Percentiles rank a stretch among this genome's conserved stretches.
phyloP scores from a whole-genome alignment of 2,888 invertebrate species.

The Patella depressa region DNA sequence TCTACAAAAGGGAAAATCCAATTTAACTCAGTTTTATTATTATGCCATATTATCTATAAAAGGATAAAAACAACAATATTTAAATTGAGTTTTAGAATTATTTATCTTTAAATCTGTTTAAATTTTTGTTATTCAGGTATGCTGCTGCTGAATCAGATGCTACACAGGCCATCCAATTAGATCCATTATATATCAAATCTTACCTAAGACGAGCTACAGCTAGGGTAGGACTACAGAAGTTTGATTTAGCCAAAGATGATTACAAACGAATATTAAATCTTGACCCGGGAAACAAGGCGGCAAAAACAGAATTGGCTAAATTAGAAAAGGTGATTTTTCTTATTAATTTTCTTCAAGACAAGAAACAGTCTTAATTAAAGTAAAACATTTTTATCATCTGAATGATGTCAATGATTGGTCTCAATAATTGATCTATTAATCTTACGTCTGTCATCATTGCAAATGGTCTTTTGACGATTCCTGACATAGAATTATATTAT shows the following conservation, averaged over 20 bases:
- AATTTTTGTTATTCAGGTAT: conserved; percentile 59
- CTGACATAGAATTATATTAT: no score
- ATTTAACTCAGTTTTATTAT: no score
- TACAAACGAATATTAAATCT: conserved; percentile 79
- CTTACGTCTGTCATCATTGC: no score
- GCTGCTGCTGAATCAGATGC: conserved; percentile 72
- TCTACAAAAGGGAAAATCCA: no score
- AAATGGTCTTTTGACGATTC: no score
- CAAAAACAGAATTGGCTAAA: conserved; percentile 76
- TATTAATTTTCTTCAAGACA: neutral
- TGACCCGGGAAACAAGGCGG: conserved; percentile 85
- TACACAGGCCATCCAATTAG: conserved; percentile 67
- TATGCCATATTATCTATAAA: no score
- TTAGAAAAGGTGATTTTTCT: conserved; percentile 72
- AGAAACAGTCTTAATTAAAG: neutral
- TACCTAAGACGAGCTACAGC: conserved; percentile 67
- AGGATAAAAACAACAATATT: no score
- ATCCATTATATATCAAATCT: conserved; percentile 72
- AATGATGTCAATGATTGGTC: no score
- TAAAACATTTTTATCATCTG: no score
- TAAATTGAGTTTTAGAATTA: no score
- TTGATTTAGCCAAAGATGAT: conserved; percentile 81
- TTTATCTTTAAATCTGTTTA: no score
- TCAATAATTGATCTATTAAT: no score
- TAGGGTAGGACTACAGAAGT: conserved; percentile 80